phyloP scores from a whole-genome alignment of 2,797 vertebrate genomes.

The Dendrocincla fuliginosa region DNA sequence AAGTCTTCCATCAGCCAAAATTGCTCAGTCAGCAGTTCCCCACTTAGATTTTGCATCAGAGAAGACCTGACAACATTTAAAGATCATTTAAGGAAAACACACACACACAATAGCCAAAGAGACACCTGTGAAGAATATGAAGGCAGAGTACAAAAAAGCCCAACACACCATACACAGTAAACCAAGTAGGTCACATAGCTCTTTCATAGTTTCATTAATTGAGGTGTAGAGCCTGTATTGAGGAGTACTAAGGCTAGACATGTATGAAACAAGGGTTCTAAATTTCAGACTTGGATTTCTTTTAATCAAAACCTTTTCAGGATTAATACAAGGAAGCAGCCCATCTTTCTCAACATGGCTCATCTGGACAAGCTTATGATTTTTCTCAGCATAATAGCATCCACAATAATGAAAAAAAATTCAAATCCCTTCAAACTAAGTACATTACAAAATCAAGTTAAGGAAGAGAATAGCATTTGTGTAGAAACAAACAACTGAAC shows the following conservation, averaged over 20 bases:
- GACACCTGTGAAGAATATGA: not conserved
- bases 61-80: not conserved
- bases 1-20: not conserved
- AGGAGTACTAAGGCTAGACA: not conserved
- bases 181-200: not conserved
- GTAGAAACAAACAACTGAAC: constrained; percentile 56
- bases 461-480: constrained; percentile 33
- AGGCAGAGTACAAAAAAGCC: not conserved
- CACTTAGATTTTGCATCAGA: not conserved
- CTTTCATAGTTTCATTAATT: not conserved
- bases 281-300: not conserved
- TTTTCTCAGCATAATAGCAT: constrained; percentile 9
- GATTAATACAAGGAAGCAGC: constrained; percentile 19
- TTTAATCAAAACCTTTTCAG: constrained; percentile 11
- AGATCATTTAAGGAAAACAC: not conserved
- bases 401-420: constrained; percentile 15
- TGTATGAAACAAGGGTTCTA: not conserved
- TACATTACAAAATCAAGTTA: constrained; percentile 60
- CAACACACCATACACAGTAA: not conserved
- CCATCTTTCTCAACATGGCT: not conserved
- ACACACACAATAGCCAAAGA: not conserved
- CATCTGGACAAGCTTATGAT: constrained; percentile 39
- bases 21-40: not conserved
- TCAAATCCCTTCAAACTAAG: constrained; percentile 23
- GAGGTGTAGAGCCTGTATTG: not conserved